Base-by-base conservation (phyloP, 2,113 vertebrate genomes). In the Nesoenas mayeri region DNA sequence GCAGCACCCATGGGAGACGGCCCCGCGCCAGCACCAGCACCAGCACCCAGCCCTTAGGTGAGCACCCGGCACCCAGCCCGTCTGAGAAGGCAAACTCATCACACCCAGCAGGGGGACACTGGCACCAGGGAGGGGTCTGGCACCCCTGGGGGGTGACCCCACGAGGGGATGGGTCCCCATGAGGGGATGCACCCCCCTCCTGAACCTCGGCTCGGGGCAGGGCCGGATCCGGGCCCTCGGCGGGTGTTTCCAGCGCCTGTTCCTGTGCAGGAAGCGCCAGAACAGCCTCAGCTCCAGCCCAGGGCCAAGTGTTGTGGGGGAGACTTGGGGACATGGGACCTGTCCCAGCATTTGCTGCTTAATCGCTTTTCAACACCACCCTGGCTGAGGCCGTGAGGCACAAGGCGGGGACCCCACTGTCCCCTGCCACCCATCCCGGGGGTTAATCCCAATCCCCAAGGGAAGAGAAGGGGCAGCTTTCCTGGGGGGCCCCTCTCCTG, bases 251-350 rank as follows among this genome's bases (percentile, higher is more conserved):
- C 96, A 95, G 88, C 3, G 78, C 74, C 73, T 87, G 92, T 87
- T 97, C 93, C 95, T 91, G 90, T 3, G 24, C 96, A 96, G 96
- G 96, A 97, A 96, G 81, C 58, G 5, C 34, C 80, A 69, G 79
- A 84, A 66, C 83, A 2, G 89, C 72, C 77, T 85, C 91, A 40
- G 91, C 93, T 82, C 86, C 4, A 4, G 92, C 93, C 88, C 84
- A 87, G 87, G 48, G 62, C 79, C 1, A 42, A 88, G 79, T 12
- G 6, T 15, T 24, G 58, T 75, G 93, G 64, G 48, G 48, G 48
- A 64, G 79, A 40, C 32, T 15, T 3, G 3, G 85, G 81, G 82
- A 87, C 95, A 34, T 3, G 70, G 89, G 83, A 94, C 54, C 65
- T 2, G 44, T 73, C 85, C 90, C 85, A 91, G 78, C 19, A 2